Evolutionary conservation across 1,140 invertebrate species (phyloP), one percentile per base, ranked within the genome.

Genomic region (Drosophila carrolli): DNA sequence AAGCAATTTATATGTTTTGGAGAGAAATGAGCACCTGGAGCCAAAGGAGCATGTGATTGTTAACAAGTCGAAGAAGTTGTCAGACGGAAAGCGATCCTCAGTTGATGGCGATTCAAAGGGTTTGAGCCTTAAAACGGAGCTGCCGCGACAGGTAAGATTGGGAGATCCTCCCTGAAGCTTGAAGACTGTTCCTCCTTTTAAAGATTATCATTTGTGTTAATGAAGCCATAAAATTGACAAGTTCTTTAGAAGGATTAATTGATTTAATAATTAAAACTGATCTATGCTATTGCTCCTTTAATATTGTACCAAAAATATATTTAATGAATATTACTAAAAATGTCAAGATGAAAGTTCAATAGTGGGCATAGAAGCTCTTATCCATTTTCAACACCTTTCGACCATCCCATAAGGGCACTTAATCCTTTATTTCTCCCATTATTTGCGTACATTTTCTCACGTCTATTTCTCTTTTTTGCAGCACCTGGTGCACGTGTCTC

Each of bases 401-500:
- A 4, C 3, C 5, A 9, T 16, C 0, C 3, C 7, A 9, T 16
- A 9, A 9, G n/a, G 44, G 14, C 32, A 37, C 9, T 27, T 46
- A 72, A 37, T 71, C 16, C 50, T 4, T 0, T 5, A 35, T 19
- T 13, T n/a, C 27, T 9, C 9, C 29, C 16, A 51, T 70, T 41
- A 37, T 27, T 38, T 44, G 44, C 43, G 54, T 61, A 14, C 9
- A 19, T 55, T 44, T 59, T 59, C 19, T 71, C 16, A 44, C 40
- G 27, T 38, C 4, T 19, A 16, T 59, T 54, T 44, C 61, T 81
- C 81, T 27, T 14, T 81, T 77, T 94, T 94, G 16, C 88, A 96
- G 95, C 95, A 95, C 91, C 91, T 96, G 50, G 93, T 95, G 10
- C 93, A 95, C 78, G 86, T 96, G 10, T 93, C 72, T 92, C 94